Evolutionary conservation across 1,140 invertebrate species (phyloP).

Genomic region (Drosophila elegans): DNA sequence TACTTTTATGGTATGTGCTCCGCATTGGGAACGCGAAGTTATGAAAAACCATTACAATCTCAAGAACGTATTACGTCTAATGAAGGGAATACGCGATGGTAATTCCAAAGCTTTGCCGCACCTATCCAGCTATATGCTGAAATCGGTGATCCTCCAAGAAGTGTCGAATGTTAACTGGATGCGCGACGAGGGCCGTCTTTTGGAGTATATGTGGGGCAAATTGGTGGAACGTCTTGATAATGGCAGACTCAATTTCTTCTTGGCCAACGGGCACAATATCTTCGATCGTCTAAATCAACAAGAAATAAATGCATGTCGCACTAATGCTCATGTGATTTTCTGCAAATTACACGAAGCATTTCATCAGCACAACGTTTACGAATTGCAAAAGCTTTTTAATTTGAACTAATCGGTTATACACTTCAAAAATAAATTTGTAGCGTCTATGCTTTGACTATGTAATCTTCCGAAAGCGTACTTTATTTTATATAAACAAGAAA

Average conservation of each 20-base stretch:
- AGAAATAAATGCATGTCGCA: not conserved
- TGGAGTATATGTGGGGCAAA: slow-evolving; percentile 20
- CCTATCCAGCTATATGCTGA: slow-evolving; percentile 48
- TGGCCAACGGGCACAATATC: slow-evolving; percentile 19
- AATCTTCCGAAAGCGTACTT: too few species aligned
- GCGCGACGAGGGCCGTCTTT: slow-evolving; percentile 4
- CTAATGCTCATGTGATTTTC: not conserved
- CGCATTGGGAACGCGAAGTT: slow-evolving; percentile 44
- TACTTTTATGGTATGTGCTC: slow-evolving; percentile 43
- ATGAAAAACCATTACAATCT: slow-evolving; percentile 25
- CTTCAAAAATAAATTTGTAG: not conserved
- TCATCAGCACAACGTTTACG: not conserved
- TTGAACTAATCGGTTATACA: not conserved
- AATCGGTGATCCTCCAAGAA: slow-evolving; percentile 32
- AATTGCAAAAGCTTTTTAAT: not conserved
- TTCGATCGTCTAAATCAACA: slow-evolving; percentile 24
- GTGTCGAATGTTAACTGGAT: not conserved
- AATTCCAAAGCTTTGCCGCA: slow-evolving; percentile 6
- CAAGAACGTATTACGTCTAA: slow-evolving; percentile 40
- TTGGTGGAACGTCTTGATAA: not conserved
- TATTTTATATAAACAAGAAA: too few species aligned
- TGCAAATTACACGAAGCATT: not conserved
- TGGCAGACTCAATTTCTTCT: slow-evolving; percentile 9
- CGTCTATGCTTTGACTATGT: too few species aligned
- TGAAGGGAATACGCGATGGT: slow-evolving; percentile 41